phyloP scores from a whole-genome alignment of 2,797 vertebrate genomes.

The Enteromius treurensis region DNA sequence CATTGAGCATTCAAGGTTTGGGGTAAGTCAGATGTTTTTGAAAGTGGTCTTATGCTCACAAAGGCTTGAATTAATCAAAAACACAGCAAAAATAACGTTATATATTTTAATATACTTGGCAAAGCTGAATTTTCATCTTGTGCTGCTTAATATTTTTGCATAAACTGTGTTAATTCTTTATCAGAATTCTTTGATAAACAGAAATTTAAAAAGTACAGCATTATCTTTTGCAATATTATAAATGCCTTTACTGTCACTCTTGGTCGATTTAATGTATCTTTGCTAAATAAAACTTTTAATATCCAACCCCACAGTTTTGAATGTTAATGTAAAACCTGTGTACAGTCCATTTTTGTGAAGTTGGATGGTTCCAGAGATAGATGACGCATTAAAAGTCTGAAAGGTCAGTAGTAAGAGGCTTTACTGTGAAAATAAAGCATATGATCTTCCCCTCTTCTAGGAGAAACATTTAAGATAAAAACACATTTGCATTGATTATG shows the following conservation, averaged over 20 bases:
- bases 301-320: neutral
- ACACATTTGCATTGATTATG: conserved; percentile 13
- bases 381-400: conserved; percentile 13
- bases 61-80: neutral
- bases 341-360: conserved; percentile 1
- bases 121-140: neutral
- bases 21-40: neutral
- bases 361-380: neutral
- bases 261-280: neutral
- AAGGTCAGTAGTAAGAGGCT: conserved; percentile 18
- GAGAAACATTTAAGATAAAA: conserved; percentile 30
- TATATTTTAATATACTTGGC: neutral
- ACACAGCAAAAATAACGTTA: neutral
- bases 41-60: neutral
- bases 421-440: conserved; percentile 33
- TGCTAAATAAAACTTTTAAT: neutral
- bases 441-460: neutral
- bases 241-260: neutral
- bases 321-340: neutral
- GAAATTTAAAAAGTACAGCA: neutral
- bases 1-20: neutral
- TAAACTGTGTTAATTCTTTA: neutral
- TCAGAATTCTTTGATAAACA: neutral
- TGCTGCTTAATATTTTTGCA: neutral
- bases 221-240: neutral